Percentiles rank a stretch among this genome's conserved stretches.
Evolutionary conservation across 2,797 vertebrate species (phyloP).

Genomic region (Acanthurus tractus): DNA sequence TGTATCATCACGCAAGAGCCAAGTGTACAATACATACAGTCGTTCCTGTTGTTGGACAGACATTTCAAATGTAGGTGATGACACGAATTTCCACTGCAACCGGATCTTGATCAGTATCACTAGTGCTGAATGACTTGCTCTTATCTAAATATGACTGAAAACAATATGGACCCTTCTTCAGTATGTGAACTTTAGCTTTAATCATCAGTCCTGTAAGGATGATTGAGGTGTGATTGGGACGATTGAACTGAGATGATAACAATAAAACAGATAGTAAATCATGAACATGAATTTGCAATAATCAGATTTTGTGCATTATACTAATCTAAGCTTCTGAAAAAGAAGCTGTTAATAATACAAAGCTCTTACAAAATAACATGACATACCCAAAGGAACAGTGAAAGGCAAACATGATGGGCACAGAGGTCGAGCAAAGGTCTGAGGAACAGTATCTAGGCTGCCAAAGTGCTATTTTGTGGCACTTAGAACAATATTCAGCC

Average conservation of each 20-base stretch:
- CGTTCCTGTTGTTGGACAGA: constrained; percentile 29
- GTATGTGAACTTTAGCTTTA: constrained; percentile 77
- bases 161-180: constrained; percentile 53
- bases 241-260: constrained; percentile 35
- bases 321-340: constrained; percentile 9
- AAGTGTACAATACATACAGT: constrained; percentile 33
- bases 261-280: constrained; percentile 35
- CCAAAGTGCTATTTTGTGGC: constrained; percentile 43
- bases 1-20: constrained; percentile 25
- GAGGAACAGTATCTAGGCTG: constrained; percentile 36
- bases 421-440: constrained; percentile 46
- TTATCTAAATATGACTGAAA: constrained; percentile 45
- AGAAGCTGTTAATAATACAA: constrained; percentile 24
- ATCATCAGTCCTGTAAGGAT: constrained; percentile 46
- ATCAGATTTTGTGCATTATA: constrained; percentile 17
- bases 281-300: constrained; percentile 22
- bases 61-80: constrained; percentile 35
- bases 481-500: constrained; percentile 14
- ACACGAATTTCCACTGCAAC: constrained; percentile 36
- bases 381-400: constrained; percentile 10
- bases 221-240: constrained; percentile 26
- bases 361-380: constrained; percentile 7
- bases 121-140: constrained; percentile 2
- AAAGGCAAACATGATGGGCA: constrained; percentile 36
- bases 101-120: constrained; percentile 14